phyloP scores from a whole-genome alignment of 2,113 vertebrate species.

The Eubucco bourcierii region DNA sequence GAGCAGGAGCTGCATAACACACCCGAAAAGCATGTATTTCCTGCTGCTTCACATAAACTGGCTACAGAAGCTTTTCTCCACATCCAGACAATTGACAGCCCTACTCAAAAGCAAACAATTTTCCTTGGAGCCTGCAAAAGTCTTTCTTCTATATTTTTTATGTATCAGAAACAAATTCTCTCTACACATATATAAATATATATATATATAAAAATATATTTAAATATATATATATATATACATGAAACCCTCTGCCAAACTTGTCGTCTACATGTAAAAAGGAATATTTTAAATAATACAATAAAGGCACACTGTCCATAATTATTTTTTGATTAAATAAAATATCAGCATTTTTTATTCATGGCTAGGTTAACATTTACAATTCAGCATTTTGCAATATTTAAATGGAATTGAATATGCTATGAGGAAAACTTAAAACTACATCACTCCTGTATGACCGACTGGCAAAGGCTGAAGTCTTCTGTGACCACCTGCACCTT shows the following conservation, averaged over 20 bases:
- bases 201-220: too few species aligned
- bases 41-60: slow-evolving; percentile 8
- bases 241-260: slow-evolving; percentile 4
- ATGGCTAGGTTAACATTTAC: slow-evolving; percentile 75
- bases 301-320: slow-evolving; percentile 66
- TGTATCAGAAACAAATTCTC: slow-evolving; percentile 45
- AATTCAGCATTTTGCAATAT: slow-evolving; percentile 76
- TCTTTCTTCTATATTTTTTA: slow-evolving; percentile 55
- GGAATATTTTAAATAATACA: slow-evolving; percentile 74
- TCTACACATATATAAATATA: neutral
- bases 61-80: neutral
- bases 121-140: slow-evolving; percentile 14
- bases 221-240: neutral
- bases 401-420: slow-evolving; percentile 70
- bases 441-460: slow-evolving; percentile 18
- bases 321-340: slow-evolving; percentile 78
- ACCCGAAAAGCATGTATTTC: neutral
- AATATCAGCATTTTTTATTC: slow-evolving; percentile 79
- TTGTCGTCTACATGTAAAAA: slow-evolving; percentile 61
- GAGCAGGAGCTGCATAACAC: neutral
- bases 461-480: neutral
- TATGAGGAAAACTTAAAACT: slow-evolving; percentile 66
- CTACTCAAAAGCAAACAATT: slow-evolving; percentile 56
- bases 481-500: slow-evolving; percentile 26
- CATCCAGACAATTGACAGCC: neutral